Evolutionary conservation across 2,797 vertebrate species (phyloP).

Genomic region (Synanceia verrucosa): DNA sequence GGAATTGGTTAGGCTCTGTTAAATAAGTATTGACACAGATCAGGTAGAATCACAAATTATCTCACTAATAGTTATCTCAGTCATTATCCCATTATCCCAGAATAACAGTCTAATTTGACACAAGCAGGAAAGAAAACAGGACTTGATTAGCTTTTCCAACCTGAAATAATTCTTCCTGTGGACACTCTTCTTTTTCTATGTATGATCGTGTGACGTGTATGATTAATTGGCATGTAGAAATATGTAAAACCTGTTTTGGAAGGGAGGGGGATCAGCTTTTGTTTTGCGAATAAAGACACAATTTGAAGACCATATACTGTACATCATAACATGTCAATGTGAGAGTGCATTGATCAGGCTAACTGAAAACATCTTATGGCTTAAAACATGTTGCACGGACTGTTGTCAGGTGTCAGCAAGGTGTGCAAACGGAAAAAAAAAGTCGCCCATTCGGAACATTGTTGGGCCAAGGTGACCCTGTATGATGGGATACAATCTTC

Average conservation of each 20-base stretch:
- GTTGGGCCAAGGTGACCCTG: conserved; percentile 18
- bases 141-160: too few relatives aligned
- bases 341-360: neutral
- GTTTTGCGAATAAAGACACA: neutral
- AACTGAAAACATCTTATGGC: neutral
- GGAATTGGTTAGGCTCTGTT: conserved; percentile 8
- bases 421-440: neutral
- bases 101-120: neutral
- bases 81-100: neutral
- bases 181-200: neutral
- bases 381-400: neutral
- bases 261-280: neutral
- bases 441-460: neutral
- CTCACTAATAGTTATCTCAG: conserved; percentile 9
- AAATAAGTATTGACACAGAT: conserved; percentile 29
- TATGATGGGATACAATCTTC: neutral
- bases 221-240: neutral
- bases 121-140: conserved; percentile 4
- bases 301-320: neutral
- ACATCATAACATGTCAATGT: neutral
- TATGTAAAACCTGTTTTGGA: neutral
- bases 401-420: neutral
- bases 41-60: conserved; percentile 28
- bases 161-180: neutral
- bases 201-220: neutral